These are phyloP conservation scores for Pachymerium ferrugineum DNA, from an alignment of 2,888 invertebrate genomes.

Conservation along the genomic window DNA sequence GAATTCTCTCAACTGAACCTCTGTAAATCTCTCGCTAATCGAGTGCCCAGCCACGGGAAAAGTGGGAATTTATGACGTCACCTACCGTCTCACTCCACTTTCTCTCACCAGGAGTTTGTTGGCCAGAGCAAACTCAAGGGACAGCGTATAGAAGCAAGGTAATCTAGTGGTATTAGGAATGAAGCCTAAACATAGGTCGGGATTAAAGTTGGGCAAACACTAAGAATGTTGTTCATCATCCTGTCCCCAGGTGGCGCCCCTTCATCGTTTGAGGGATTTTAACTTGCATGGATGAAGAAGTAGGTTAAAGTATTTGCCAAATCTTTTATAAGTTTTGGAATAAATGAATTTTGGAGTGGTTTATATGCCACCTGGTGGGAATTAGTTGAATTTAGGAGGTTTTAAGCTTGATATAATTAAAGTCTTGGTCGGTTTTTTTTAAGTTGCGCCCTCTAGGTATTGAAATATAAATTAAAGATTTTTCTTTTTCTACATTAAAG, in stretches of 20 bases:
- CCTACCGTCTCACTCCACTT: not conserved
- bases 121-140: not conserved
- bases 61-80: slow-evolving; percentile 8
- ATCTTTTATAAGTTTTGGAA: no score
- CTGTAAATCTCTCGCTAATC: slow-evolving; percentile 24
- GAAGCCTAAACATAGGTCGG: slow-evolving; percentile 23
- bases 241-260: slow-evolving; percentile 23
- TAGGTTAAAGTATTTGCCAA: not conserved
- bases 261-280: slow-evolving; percentile 18
- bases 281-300: not conserved
- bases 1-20: slow-evolving; percentile 19
- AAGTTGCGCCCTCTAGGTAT: not conserved
- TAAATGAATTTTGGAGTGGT: no score
- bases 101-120: not conserved
- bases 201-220: slow-evolving; percentile 7
- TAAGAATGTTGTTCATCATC: slow-evolving; percentile 18
- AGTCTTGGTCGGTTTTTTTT: no score
- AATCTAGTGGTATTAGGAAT: not conserved
- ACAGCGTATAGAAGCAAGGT: not conserved
- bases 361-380: no score
- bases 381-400: no score
- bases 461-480: not conserved
- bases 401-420: no score
- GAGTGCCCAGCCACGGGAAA: not conserved
- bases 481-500: not conserved